Percentiles rank a stretch among this genome's conserved stretches.
Evolutionary conservation across 2,888 invertebrate species (phyloP).

Genomic region (Noctua janthina): DNA sequence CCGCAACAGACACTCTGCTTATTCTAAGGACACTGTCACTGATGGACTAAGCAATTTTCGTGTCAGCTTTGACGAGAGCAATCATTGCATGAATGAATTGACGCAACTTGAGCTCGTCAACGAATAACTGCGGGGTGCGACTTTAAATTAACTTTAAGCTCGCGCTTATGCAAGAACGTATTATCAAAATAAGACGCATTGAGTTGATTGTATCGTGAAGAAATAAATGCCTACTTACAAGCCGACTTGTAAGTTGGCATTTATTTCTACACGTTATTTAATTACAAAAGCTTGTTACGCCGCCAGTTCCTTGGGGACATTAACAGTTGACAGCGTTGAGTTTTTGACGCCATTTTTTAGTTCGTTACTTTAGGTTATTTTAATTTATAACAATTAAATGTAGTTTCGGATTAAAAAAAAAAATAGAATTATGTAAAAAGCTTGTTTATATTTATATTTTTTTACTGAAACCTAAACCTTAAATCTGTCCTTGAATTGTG

Average conservation of each 20-base stretch:
- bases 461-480: slow-evolving; percentile 20
- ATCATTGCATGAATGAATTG: slow-evolving; percentile 68
- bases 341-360: too few species aligned
- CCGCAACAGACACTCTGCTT: slow-evolving; percentile 72
- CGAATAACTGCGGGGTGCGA: slow-evolving; percentile 58
- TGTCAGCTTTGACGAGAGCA: slow-evolving; percentile 71
- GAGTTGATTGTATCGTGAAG: slow-evolving; percentile 41
- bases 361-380: too few species aligned
- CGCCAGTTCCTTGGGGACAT: too few species aligned
- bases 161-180: slow-evolving; percentile 61
- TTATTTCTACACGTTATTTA: background rate
- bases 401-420: too few species aligned
- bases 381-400: too few species aligned
- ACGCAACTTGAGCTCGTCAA: slow-evolving; percentile 66
- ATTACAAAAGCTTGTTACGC: background rate
- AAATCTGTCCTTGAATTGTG: slow-evolving; percentile 34
- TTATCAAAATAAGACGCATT: slow-evolving; percentile 56
- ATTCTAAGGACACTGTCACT: slow-evolving; percentile 71
- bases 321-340: too few species aligned
- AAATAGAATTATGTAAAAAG: too few species aligned
- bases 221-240: slow-evolving; percentile 39
- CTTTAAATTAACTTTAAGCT: slow-evolving; percentile 62
- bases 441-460: background rate
- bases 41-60: slow-evolving; percentile 70
- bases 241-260: background rate